These are phyloP conservation scores for Mesopsocus fuscifrons DNA, from an alignment of 2,888 invertebrate genomes.

Conservation along the genomic window DNA sequence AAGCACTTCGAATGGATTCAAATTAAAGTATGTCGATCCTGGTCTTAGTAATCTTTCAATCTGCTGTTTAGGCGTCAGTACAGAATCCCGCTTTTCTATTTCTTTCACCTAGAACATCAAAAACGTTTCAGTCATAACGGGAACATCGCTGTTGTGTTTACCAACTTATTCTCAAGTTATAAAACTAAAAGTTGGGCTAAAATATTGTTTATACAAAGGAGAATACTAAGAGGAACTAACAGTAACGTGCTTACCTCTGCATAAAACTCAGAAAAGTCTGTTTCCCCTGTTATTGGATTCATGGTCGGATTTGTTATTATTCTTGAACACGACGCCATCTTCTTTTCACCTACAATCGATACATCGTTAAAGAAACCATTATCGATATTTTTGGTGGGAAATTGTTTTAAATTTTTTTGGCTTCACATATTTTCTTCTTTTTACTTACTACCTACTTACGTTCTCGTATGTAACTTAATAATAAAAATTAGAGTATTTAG, in stretches of 20 bases:
- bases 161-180: too few species aligned
- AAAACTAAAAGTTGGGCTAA: too few species aligned
- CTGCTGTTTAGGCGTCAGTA: slow-evolving; percentile 91
- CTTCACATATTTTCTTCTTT: too few species aligned
- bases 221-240: not conserved
- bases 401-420: too few species aligned
- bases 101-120: slow-evolving; percentile 69
- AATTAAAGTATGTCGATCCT: slow-evolving; percentile 95
- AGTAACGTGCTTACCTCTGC: slow-evolving; percentile 39
- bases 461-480: too few species aligned
- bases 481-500: too few species aligned
- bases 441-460: too few species aligned
- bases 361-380: too few species aligned
- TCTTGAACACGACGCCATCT: slow-evolving; percentile 2
- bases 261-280: slow-evolving; percentile 58
- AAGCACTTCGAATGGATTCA: slow-evolving; percentile 87
- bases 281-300: slow-evolving; percentile 36
- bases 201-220: not conserved
- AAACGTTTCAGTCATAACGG: too few species aligned
- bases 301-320: slow-evolving; percentile 14
- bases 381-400: too few species aligned
- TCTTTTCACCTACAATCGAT: too few species aligned
- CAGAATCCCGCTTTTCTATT: slow-evolving; percentile 94
- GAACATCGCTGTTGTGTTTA: too few species aligned
- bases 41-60: slow-evolving; percentile 88